phyloP scores from a whole-genome alignment of 2,113 vertebrate species.

The Nerophis lumbriciformis region DNA sequence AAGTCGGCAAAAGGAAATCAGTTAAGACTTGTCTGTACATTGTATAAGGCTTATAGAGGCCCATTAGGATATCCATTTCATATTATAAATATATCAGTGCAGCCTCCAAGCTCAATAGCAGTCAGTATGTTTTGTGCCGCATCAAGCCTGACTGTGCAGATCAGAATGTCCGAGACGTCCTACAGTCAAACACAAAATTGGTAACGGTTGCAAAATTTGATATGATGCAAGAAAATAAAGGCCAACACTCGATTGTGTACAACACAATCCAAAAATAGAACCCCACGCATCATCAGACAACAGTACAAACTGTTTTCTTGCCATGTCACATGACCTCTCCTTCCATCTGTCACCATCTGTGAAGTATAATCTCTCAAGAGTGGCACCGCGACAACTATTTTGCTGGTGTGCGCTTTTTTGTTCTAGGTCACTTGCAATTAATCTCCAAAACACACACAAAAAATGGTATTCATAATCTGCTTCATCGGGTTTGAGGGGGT shows the following conservation, averaged over 20 bases:
- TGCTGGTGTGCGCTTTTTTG: constrained; percentile 25
- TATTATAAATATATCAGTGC: not conserved
- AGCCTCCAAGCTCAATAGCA: not conserved
- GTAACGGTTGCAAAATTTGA: not conserved
- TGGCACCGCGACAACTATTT: constrained; percentile 31
- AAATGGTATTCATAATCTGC: not conserved
- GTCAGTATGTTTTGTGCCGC: not conserved
- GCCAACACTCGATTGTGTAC: not conserved
- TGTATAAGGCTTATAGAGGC: constrained; percentile 18
- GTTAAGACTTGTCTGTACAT: not conserved
- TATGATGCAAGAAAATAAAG: constrained; percentile 17
- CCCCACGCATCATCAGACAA: not conserved
- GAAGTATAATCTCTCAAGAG: constrained; percentile 32
- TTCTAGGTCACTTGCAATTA: constrained; percentile 46
- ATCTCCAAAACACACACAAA: constrained; percentile 19
- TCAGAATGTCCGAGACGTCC: not conserved
- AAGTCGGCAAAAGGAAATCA: constrained; percentile 4
- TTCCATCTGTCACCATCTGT: constrained; percentile 29
- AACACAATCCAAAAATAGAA: not conserved
- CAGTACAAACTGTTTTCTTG: constrained; percentile 13
- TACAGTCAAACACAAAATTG: not conserved
- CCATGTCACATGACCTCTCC: constrained; percentile 13
- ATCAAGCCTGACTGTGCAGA: not conserved
- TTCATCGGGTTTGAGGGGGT: not conserved
- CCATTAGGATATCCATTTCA: not conserved